Evolutionary conservation across 2,113 vertebrate genomes (phyloP).

Genomic region (Arothron firmamentum): DNA sequence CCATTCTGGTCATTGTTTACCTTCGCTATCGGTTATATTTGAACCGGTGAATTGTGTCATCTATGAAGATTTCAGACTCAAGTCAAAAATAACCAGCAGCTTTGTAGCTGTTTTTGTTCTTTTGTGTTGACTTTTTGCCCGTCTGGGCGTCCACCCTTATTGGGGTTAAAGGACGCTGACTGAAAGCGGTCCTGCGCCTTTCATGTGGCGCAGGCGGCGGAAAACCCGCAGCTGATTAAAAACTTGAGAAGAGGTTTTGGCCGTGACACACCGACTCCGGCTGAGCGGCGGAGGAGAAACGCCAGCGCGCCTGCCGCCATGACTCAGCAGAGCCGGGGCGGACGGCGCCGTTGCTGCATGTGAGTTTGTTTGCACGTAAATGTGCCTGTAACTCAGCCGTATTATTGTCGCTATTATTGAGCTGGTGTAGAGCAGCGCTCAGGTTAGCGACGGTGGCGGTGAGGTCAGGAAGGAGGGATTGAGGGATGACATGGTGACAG

Average conservation of each 20-base stretch:
- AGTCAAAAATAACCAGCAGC: constrained; percentile 11
- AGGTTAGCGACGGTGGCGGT: neutral
- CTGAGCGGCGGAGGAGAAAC: constrained; percentile 37
- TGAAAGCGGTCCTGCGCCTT: constrained; percentile 34
- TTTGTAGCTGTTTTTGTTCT: neutral
- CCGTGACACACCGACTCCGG: constrained; percentile 31
- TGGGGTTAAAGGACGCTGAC: constrained; percentile 44
- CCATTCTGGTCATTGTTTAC: too few species aligned
- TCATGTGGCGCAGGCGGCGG: constrained; percentile 66
- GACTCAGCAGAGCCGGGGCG: constrained; percentile 63
- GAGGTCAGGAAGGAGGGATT: too few species aligned
- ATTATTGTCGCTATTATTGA: constrained; percentile 30
- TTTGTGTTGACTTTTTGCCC: constrained; percentile 40
- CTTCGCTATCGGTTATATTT: too few species aligned
- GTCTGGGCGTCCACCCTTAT: constrained; percentile 19
- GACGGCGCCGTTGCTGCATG: constrained; percentile 39
- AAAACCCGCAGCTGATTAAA: constrained; percentile 49
- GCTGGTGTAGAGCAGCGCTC: neutral
- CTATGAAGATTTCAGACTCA: neutral
- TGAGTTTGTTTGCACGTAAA: constrained; percentile 31
- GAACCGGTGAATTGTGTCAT: too few species aligned
- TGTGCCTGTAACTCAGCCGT: constrained; percentile 39
- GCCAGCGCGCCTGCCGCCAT: constrained; percentile 47
- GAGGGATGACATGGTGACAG: too few species aligned
- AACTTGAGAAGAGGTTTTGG: constrained; percentile 13